These are phyloP conservation scores for Crocodylus rhombifer DNA, from an alignment of 2,797 vertebrate species.

Conservation along the genomic window DNA sequence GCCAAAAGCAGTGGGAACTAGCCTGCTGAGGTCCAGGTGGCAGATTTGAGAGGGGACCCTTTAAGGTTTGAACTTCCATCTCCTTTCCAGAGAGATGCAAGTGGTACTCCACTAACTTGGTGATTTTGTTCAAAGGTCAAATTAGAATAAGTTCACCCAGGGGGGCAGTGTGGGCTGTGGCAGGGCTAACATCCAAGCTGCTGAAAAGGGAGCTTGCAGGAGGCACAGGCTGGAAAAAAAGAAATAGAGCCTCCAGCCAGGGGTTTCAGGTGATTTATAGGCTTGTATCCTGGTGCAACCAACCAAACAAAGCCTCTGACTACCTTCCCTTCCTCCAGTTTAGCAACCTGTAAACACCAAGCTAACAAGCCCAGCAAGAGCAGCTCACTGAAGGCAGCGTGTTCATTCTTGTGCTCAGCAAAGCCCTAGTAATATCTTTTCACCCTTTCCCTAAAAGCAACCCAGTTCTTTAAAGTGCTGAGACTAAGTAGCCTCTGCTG, in stretches of 20 bases:
- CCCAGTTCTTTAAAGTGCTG: not conserved
- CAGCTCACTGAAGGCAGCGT: not conserved
- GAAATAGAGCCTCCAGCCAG: conserved; percentile 29
- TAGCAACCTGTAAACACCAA: conserved; percentile 32
- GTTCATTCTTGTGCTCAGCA: not conserved
- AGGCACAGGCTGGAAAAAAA: not conserved
- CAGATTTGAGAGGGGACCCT: not conserved
- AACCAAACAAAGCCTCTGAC: conserved; percentile 2
- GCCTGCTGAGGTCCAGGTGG: not conserved
- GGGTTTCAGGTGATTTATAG: conserved; percentile 15
- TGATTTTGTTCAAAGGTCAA: not conserved
- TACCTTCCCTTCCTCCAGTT: not conserved
- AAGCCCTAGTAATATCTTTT: not conserved
- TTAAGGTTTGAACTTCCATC: not conserved
- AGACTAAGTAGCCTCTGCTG: not conserved
- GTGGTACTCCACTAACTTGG: not conserved
- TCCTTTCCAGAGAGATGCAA: not conserved
- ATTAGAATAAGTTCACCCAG: not conserved
- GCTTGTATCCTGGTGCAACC: conserved; percentile 18
- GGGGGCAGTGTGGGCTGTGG: not conserved
- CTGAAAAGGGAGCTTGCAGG: not conserved
- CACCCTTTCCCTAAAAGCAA: not conserved
- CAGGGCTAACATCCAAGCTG: not conserved
- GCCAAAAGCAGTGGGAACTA: not conserved
- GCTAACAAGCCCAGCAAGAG: not conserved